Evolutionary conservation across 2,113 vertebrate species (phyloP).

Genomic region (Ptilorrhoa leucosticta): DNA sequence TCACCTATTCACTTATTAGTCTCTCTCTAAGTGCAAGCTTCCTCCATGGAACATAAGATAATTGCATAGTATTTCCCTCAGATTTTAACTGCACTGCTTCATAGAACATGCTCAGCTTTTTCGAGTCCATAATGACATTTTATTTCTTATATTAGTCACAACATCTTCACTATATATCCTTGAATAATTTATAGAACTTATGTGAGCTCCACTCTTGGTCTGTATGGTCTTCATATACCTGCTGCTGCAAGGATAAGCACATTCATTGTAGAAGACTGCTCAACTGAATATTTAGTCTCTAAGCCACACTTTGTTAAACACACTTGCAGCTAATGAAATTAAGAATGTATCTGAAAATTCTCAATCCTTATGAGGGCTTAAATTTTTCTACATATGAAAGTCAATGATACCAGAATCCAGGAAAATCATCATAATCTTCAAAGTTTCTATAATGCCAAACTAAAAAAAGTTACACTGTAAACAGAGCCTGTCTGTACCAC

Average conservation of each 20-base stretch:
- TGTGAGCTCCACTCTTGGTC: neutral
- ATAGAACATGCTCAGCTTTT: neutral
- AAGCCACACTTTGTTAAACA: neutral
- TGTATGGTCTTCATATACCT: neutral
- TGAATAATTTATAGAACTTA: neutral
- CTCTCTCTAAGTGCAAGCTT: neutral
- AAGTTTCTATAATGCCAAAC: neutral
- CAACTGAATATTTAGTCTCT: neutral
- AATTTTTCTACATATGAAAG: neutral
- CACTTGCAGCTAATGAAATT: neutral
- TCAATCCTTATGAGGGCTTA: neutral
- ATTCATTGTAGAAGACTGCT: neutral
- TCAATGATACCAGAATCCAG: neutral
- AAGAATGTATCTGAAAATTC: neutral
- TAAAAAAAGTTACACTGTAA: neutral
- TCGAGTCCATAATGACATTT: neutral
- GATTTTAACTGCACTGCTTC: neutral
- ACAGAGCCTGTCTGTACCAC: neutral
- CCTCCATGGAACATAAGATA: neutral
- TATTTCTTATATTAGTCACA: neutral
- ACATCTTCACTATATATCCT: neutral
- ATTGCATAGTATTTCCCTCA: neutral
- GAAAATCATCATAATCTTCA: neutral
- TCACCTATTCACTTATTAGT: neutral
- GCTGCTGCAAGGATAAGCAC: neutral